phyloP scores from a whole-genome alignment of 2,888 invertebrate species.

The Pachycephus smyrnensis region DNA sequence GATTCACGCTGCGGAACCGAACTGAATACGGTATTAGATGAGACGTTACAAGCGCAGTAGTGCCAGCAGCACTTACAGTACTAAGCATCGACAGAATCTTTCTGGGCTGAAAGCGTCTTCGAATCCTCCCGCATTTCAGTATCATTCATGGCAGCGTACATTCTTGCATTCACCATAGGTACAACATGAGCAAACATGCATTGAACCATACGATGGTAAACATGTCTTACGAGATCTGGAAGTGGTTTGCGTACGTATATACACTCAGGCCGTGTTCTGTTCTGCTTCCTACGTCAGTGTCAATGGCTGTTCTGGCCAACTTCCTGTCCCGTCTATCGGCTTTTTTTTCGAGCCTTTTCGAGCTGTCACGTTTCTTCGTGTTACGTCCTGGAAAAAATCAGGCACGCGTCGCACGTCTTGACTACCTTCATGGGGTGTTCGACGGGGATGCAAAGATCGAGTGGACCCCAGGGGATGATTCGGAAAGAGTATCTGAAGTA shows the following conservation, averaged over 20 bases:
- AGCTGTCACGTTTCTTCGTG: not conserved
- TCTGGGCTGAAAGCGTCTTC: not conserved
- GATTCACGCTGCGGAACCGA: slow-evolving; percentile 50
- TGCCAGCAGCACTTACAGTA: not conserved
- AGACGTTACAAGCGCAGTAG: not conserved
- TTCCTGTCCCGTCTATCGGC: not conserved
- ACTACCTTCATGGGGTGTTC: not conserved
- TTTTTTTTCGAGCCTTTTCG: not conserved
- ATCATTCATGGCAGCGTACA: not conserved
- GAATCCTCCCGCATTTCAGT: not conserved
- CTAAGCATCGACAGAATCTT: not conserved
- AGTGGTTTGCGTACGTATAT: not conserved
- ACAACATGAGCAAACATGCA: not conserved
- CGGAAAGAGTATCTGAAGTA: not conserved
- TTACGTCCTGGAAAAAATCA: not conserved
- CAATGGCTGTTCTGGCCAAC: not conserved
- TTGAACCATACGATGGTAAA: not conserved
- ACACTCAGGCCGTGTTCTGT: not conserved
- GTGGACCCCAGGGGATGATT: not conserved
- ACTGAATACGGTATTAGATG: slow-evolving; percentile 56
- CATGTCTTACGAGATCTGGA: not conserved
- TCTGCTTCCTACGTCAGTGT: not conserved
- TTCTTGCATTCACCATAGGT: not conserved
- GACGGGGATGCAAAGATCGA: not conserved
- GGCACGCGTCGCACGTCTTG: not conserved